Base-by-base conservation (phyloP, 2,888 invertebrate species). In the Slavum lentiscoides region DNA sequence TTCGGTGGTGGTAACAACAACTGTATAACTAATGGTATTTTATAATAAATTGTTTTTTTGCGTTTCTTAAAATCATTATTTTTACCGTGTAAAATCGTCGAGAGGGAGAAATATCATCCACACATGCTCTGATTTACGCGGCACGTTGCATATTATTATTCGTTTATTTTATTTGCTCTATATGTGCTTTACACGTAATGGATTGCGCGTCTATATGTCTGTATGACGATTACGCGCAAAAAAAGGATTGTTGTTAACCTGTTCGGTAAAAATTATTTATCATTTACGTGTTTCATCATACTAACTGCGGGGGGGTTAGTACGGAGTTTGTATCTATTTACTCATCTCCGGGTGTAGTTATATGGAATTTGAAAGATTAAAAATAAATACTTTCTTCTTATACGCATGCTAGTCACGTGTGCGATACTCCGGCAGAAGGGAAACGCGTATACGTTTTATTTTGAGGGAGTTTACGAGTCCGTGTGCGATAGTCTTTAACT, bases 1-100 rank as follows among this genome's bases (percentile, higher is more conserved):
- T 19, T 7, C 30, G 6, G 53, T 30, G 19, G 53, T 23, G 30
- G 30, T 30, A 30, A n/a, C n/a, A n/a, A n/a, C n/a, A n/a, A n/a
- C n/a, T n/a, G n/a, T n/a, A n/a, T 53, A 55, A 21, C 30, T 39
- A 70, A 59, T 72, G 58, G 9, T 59, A 59, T 72, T 72, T 70
- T 21, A 39, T 59, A 61, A 61, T 73, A 61, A 61, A 61, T 73
- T 61, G 19, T 23, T 61, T 21, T 23, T 49, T 73, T 43, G 43
- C 1, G 43, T 72, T 11, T 2, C 9, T 23, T 61, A 21, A 23
- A 43, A 61, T 61, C 23, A 73, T 73, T 61, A 23, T 61, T 61
- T 73, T 73, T 43, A 19, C 19, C 23, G 53, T 55, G 19, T 49
- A 15, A 72, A 19, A 23, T 23, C 11, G 21, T 73, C 43, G 2